A percentile compares a stretch with the other conserved stretches of the same genome.
phyloP scores from a whole-genome alignment of 2,888 invertebrate genomes.

The Lepidochrysops patricia region DNA sequence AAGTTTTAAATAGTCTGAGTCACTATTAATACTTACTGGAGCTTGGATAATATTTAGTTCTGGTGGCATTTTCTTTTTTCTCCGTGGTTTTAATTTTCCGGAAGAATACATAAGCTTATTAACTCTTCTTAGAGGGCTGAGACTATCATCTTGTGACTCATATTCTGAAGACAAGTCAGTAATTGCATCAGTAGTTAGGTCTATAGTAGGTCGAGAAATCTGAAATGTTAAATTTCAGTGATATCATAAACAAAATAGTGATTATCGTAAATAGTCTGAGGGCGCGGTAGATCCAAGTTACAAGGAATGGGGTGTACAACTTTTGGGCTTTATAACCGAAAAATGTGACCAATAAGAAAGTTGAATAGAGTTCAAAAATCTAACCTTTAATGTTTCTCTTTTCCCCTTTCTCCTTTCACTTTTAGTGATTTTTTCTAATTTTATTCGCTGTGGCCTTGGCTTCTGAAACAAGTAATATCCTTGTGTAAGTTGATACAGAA shows the following conservation, averaged over 20 bases:
- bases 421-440: conserved; percentile 58
- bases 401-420: conserved; percentile 62
- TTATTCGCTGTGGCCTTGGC: conserved; percentile 46
- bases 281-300: too few species aligned
- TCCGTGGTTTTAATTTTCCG: conserved; percentile 50
- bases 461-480: conserved; percentile 36
- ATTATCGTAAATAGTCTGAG: too few species aligned
- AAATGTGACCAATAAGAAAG: too few species aligned
- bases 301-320: too few species aligned
- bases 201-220: conserved; percentile 75
- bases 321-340: too few species aligned
- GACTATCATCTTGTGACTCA: conserved; percentile 62
- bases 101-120: conserved; percentile 55
- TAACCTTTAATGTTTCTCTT: conserved; percentile 76
- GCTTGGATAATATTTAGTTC: conserved; percentile 66
- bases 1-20: neutral
- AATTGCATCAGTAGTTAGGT: conserved; percentile 79
- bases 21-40: conserved; percentile 37
- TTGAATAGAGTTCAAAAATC: too few species aligned
- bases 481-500: neutral
- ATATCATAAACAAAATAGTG: too few species aligned
- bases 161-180: conserved; percentile 78
- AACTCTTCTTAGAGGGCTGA: conserved; percentile 60
- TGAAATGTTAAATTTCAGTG: conserved; percentile 30
- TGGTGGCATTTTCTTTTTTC: conserved; percentile 71